Conservation (phyloP, 2,888 invertebrate species). For the Aleiodes testaceus region DNA sequence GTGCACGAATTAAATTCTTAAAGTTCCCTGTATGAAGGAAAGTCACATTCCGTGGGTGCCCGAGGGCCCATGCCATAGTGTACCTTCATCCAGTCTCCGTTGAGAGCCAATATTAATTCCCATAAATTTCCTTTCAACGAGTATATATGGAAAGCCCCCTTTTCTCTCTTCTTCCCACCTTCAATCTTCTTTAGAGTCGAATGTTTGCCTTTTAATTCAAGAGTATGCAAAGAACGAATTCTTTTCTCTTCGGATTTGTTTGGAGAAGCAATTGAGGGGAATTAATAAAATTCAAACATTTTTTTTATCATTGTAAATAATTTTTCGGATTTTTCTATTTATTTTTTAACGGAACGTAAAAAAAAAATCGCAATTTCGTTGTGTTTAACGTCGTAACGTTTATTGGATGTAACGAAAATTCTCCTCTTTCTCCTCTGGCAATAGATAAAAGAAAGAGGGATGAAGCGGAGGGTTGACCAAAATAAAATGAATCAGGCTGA, state of each 20-base stretch:
- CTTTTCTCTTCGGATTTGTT: constrained; percentile 52
- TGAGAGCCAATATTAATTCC: constrained; percentile 73
- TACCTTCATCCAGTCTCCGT: constrained; percentile 52
- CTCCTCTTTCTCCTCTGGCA: not conserved
- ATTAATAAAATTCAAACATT: not conserved
- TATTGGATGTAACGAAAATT: constrained; percentile 26
- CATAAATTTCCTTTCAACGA: constrained; percentile 73
- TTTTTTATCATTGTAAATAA: constrained; percentile 4
- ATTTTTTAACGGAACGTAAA: constrained; percentile 28
- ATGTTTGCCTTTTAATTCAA: constrained; percentile 70
- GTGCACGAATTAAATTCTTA: constrained; percentile 72
- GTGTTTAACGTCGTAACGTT: constrained; percentile 28
- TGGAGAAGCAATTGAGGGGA: constrained; percentile 16
- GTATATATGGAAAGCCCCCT: constrained; percentile 59
- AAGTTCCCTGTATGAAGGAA: constrained; percentile 70
- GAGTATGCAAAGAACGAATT: constrained; percentile 71
- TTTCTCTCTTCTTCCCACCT: not conserved
- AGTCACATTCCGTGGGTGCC: constrained; percentile 71
- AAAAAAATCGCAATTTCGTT: constrained; percentile 32
- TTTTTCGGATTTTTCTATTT: not conserved
- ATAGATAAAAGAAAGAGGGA: constrained; percentile 24
- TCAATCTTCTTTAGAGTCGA: constrained; percentile 52
- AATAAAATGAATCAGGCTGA: constrained; percentile 22
- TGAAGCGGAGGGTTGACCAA: constrained; percentile 25
- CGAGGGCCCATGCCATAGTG: constrained; percentile 53